Evolutionary conservation across 2,797 vertebrate species (phyloP).

Genomic region (Hybognathus amarus): DNA sequence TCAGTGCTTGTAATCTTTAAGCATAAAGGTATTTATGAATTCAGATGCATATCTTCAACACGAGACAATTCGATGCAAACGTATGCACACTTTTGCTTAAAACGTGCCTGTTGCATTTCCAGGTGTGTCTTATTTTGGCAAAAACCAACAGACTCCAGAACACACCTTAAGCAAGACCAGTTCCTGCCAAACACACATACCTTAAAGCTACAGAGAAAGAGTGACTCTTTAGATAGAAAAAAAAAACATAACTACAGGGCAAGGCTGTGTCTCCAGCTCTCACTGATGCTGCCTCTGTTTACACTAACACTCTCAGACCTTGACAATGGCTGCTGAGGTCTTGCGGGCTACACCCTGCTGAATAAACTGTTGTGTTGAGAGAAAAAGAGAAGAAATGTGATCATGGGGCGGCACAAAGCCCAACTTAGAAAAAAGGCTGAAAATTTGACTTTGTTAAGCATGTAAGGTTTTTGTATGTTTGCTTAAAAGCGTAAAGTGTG

Average conservation of each 20-base stretch:
- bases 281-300: conserved; percentile 69
- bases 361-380: conserved; percentile 55
- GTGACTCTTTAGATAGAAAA: conserved; percentile 32
- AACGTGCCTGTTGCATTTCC: conserved; percentile 21
- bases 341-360: conserved; percentile 60
- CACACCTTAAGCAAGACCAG: conserved; percentile 67
- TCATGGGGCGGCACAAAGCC: conserved; percentile 34
- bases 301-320: conserved; percentile 67
- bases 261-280: conserved; percentile 62
- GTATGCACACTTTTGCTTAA: conserved; percentile 31
- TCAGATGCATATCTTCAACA: conserved; percentile 14
- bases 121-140: conserved; percentile 42
- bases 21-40: conserved; percentile 22
- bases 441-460: conserved; percentile 70
- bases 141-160: conserved; percentile 53
- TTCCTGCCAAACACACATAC: conserved; percentile 73
- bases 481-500: conserved; percentile 10
- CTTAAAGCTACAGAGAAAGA: conserved; percentile 72
- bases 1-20: not conserved
- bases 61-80: not conserved
- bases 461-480: conserved; percentile 6
- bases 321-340: conserved; percentile 71
- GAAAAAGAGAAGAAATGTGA: conserved; percentile 59
- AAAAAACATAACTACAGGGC: conserved; percentile 61
- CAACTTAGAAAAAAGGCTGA: conserved; percentile 68